phyloP scores from a whole-genome alignment of 2,113 vertebrate genomes.

The Muntiacus muntjak region DNA sequence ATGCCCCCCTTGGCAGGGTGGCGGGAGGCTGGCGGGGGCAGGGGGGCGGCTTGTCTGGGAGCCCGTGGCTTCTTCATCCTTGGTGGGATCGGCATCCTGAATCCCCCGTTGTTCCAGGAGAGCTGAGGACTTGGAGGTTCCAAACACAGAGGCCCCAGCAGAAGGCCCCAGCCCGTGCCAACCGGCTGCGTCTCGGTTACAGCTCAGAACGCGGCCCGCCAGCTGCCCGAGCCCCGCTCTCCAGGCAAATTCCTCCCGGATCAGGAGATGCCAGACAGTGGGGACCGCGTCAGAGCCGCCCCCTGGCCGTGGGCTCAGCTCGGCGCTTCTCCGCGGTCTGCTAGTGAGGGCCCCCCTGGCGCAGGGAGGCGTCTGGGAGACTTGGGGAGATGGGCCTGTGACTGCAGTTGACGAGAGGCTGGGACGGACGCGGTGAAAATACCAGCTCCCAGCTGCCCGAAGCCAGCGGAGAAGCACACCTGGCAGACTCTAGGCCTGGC shows the following conservation, averaged over 20 bases:
- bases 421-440: neutral
- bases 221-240: slow-evolving; percentile 43
- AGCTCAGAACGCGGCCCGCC: slow-evolving; percentile 47
- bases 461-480: neutral
- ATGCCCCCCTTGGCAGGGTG: neutral
- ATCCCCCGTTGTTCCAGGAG: slow-evolving; percentile 1
- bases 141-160: neutral
- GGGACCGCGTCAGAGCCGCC: neutral
- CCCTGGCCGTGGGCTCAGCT: neutral
- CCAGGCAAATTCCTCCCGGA: slow-evolving; percentile 45
- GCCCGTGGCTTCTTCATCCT: neutral
- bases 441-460: neutral
- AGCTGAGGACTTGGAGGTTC: slow-evolving; percentile 31
- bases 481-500: neutral
- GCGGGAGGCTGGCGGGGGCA: neutral
- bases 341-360: neutral
- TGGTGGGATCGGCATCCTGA: neutral
- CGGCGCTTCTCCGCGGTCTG: neutral
- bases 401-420: neutral
- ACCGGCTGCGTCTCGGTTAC: slow-evolving; percentile 47
- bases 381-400: neutral
- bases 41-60: neutral
- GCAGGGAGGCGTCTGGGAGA: accelerated
- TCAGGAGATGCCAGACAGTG: slow-evolving; percentile 45
- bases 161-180: slow-evolving; percentile 21